phyloP scores from a whole-genome alignment of 2,888 invertebrate genomes.

The Subacronicta megacephala region DNA sequence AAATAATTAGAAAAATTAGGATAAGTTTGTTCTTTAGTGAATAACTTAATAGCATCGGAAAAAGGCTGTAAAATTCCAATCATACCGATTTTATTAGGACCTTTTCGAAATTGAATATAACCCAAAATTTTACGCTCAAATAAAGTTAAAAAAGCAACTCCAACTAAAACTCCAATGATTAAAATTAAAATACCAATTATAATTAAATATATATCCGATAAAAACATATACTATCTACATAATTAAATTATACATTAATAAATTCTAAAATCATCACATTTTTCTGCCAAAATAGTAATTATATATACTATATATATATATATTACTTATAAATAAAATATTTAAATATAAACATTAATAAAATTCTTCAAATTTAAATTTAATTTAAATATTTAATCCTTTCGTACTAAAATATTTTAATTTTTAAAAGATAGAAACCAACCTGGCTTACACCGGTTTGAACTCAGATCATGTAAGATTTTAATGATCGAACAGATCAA shows the following conservation, averaged over 20 bases:
- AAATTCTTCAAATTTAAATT: slow-evolving; percentile 78
- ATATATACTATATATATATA: slow-evolving; percentile 37
- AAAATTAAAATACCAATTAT: slow-evolving; percentile 84
- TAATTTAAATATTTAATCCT: slow-evolving; percentile 91
- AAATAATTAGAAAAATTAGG: slow-evolving; percentile 90
- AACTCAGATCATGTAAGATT: slow-evolving; percentile 97
- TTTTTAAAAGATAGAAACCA: slow-evolving; percentile 94
- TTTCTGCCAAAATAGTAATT: slow-evolving; percentile 68
- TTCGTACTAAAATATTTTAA: slow-evolving; percentile 93
- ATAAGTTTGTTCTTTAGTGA: slow-evolving; percentile 91
- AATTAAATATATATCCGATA: slow-evolving; percentile 80
- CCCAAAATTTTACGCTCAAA: slow-evolving; percentile 93
- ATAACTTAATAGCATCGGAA: slow-evolving; percentile 93
- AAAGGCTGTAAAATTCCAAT: slow-evolving; percentile 92
- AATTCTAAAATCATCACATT: slow-evolving; percentile 93
- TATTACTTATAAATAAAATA: slow-evolving; percentile 5
- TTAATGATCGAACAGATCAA: slow-evolving; percentile 95
- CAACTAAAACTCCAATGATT: slow-evolving; percentile 90
- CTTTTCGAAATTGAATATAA: slow-evolving; percentile 93
- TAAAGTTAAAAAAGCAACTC: slow-evolving; percentile 93
- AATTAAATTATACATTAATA: slow-evolving; percentile 87
- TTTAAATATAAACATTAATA: slow-evolving; percentile 55
- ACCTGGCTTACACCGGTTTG: slow-evolving; percentile 96
- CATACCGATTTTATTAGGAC: slow-evolving; percentile 92
- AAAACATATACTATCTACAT: slow-evolving; percentile 89